Evolutionary conservation across 92 coral and sea anemone genomes (phyloP), one percentile per base, ranked within the genome.

Genomic region (Micromussa lordhowensis): DNA sequence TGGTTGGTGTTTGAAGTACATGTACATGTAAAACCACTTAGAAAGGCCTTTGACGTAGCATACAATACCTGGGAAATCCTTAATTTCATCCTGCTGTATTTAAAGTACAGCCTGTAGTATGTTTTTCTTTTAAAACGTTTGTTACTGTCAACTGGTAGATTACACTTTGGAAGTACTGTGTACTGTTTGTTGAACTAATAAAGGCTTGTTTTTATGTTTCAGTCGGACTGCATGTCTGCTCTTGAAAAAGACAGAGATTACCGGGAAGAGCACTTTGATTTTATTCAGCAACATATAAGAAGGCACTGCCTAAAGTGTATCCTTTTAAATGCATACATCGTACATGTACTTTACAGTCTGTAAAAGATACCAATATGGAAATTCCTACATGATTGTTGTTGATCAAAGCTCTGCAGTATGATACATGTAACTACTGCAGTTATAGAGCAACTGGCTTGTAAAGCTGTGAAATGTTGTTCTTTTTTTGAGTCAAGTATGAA

Each of bases 221-320:
- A 97, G 99, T 96, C 99, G 48, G 99, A 97, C 87, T 87, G 94
- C 77, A 93, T 97, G 96, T 92, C 92, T 73, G 83, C 92, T 7
- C 94, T 97, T 78, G 99, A 97, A 77, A 97, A 97, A 84, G 99
- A 97, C 87, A 84, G 96, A 75, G 99, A 97, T 88, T 97, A 94
- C 94, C 91, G 92, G 70, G 98, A 97, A 61, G 99, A 97, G 75
- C 99, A 97, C 85, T 97, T 97, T 90, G 99, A 97, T 85, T 97
- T 97, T 89, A 96, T 97, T 69, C 99, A 97, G 83, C 99, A 97
- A 82, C 98, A 97, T 82, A 87, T 97, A 87, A 91, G 99, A 90
- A 94, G 98, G 93, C 94, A 94, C 92, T 97, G 99, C 75, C 83
- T 97, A 83, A 97, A 97, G 89, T 94, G 99, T 97, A 97, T 97